phyloP scores from a whole-genome alignment of 2,797 vertebrate species.

The Synanceia verrucosa region DNA sequence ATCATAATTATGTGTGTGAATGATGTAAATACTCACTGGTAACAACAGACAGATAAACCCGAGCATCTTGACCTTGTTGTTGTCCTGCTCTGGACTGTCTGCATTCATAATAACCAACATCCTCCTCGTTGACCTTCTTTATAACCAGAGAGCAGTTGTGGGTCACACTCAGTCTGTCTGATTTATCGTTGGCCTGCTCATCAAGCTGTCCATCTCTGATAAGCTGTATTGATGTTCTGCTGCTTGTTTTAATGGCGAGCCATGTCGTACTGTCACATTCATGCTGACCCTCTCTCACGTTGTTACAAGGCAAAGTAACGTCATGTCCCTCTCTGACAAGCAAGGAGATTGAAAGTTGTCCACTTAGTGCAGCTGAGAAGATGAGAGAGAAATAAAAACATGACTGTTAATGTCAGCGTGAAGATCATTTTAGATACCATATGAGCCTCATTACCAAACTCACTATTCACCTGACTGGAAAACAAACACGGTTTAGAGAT shows the following conservation, averaged over 20 bases:
- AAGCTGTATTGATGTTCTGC: fast-evolving
- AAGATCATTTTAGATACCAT: neutral
- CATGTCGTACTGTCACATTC: neutral
- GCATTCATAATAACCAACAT: neutral
- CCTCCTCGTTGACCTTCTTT: neutral
- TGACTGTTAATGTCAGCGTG: neutral
- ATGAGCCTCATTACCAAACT: neutral
- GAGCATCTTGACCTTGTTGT: fast-evolving
- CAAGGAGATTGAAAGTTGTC: fast-evolving
- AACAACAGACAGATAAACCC: neutral
- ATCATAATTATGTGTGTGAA: neutral
- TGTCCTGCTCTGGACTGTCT: neutral
- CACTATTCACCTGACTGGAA: neutral
- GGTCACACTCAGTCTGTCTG: constrained; percentile 4
- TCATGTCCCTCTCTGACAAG: constrained; percentile 6
- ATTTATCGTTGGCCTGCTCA: fast-evolving
- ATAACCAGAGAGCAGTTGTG: constrained; percentile 21
- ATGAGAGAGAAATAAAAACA: neutral
- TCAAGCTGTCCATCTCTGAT: fast-evolving
- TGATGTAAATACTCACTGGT: constrained; percentile 25
- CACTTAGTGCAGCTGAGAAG: neutral
- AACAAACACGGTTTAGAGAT: neutral
- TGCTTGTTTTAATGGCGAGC: fast-evolving
- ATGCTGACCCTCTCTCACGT: fast-evolving
- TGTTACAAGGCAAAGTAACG: neutral